Evolutionary conservation across 2,888 invertebrate species (phyloP), one percentile per base, ranked within the genome.

Genomic region (Adelognathus sp.): DNA sequence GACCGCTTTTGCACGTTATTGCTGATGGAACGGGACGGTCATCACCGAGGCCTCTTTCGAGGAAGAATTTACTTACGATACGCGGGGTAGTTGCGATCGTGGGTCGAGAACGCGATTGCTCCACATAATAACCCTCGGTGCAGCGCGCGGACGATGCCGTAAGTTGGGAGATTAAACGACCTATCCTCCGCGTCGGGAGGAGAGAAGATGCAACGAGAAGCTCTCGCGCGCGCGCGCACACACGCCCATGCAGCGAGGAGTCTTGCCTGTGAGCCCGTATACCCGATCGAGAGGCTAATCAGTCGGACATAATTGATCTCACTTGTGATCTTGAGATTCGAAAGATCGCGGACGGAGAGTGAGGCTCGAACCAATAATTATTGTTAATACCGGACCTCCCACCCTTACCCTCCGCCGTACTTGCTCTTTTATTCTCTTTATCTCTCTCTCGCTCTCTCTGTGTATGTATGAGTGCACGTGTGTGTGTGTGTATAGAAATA

Each of bases 291-390:
- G 84, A 77, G 77, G 86, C 89, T 90, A 90, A 90, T 90, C 90
- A 90, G 90, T 88, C 90, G 87, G 88, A 88, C 90, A 88, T 90
- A 90, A 90, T 90, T 90, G 90, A 90, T 90, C 90, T 90, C 89
- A 90, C 90, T 90, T 89, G 90, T 89, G 90, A 90, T 90, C 90
- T 90, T 85, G 89, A 90, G 89, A 90, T 90, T 90, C 90, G 90
- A 90, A 88, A 88, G 89, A 90, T 90, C 90, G 87, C 85, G 89
- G 86, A 88, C 86, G 83, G 85, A 86, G 86, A 87, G 87, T 87
- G 88, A 88, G 89, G 89, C 87, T 89, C 90, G 89, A 90, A 90
- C 90, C 90, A 90, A 90, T 90, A 90, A 90, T 90, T 90, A 90
- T 90, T 90, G 88, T 90, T 90, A 90, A 90, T 90, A 89, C 86